Percentiles rank a stretch among this genome's conserved stretches.
Conservation (phyloP, 2,113 vertebrate species). For the Synodontis membranacea region DNA sequence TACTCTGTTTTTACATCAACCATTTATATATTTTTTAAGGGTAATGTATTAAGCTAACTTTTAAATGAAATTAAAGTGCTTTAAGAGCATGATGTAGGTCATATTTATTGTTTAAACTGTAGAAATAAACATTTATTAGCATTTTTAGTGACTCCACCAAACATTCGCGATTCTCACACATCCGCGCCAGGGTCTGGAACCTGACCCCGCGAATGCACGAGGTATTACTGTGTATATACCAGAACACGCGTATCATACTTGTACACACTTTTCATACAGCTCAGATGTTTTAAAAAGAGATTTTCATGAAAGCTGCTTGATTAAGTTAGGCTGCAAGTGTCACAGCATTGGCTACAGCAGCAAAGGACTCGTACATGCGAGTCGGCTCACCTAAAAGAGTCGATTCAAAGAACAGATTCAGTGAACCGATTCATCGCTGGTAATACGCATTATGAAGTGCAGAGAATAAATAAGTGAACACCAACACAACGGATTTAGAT, state of each 20-base stretch:
- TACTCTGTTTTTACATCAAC: too few relatives aligned
- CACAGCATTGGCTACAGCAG: background rate
- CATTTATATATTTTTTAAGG: too few relatives aligned
- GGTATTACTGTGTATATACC: background rate
- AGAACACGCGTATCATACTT: background rate
- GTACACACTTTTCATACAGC: background rate
- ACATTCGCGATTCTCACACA: too few relatives aligned
- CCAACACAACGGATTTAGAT: too few relatives aligned
- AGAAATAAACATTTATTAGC: too few relatives aligned
- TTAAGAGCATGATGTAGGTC: too few relatives aligned
- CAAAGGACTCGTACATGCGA: background rate
- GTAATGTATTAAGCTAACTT: too few relatives aligned
- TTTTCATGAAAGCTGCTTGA: background rate
- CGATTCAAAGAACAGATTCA: background rate
- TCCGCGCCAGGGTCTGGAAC: too few relatives aligned
- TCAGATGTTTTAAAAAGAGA: background rate
- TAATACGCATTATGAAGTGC: background rate
- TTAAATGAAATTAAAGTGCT: too few relatives aligned
- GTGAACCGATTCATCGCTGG: background rate
- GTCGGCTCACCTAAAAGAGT: background rate
- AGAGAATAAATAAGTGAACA: background rate
- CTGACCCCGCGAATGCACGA: too few relatives aligned
- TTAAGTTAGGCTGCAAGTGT: background rate
- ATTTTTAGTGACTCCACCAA: too few relatives aligned
- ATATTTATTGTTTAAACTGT: too few relatives aligned